Conservation (phyloP, 2,113 vertebrate species). For the Empidonax alnorum region DNA sequence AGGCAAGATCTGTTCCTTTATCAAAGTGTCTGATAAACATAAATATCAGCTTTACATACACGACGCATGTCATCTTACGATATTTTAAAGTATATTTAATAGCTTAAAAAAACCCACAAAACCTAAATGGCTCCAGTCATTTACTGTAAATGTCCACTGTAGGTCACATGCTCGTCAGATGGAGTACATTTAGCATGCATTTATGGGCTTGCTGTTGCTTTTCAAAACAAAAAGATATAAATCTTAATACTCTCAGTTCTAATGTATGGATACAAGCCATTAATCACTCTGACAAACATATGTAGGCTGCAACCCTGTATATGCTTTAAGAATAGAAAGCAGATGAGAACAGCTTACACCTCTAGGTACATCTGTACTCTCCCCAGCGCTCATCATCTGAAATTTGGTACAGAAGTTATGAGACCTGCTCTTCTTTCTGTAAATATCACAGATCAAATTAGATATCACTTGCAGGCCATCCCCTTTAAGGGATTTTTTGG, state of each 20-base stretch:
- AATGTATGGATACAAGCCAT: conserved; percentile 71
- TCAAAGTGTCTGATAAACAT: conserved; percentile 67
- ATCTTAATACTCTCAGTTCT: conserved; percentile 54
- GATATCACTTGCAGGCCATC: neutral
- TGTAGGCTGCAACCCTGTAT: conserved; percentile 74
- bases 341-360: conserved; percentile 74
- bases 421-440: conserved; percentile 69
- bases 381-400: conserved; percentile 56
- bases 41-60: conserved; percentile 59
- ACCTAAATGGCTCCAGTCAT: conserved; percentile 47
- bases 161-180: conserved; percentile 20
- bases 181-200: conserved; percentile 43
- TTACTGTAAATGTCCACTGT: conserved; percentile 41
- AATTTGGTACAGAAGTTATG: conserved; percentile 53
- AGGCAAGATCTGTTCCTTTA: conserved; percentile 50
- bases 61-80: conserved; percentile 13
- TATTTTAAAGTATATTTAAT: conserved; percentile 71
- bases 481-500: neutral
- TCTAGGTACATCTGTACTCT: conserved; percentile 70
- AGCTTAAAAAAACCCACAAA: neutral
- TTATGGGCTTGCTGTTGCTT: conserved; percentile 61
- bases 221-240: conserved; percentile 75
- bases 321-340: conserved; percentile 75
- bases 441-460: neutral
- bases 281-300: conserved; percentile 72